Evolutionary conservation across 1,140 invertebrate genomes (phyloP).

Genomic region (Rhyacophila brunnea): DNA sequence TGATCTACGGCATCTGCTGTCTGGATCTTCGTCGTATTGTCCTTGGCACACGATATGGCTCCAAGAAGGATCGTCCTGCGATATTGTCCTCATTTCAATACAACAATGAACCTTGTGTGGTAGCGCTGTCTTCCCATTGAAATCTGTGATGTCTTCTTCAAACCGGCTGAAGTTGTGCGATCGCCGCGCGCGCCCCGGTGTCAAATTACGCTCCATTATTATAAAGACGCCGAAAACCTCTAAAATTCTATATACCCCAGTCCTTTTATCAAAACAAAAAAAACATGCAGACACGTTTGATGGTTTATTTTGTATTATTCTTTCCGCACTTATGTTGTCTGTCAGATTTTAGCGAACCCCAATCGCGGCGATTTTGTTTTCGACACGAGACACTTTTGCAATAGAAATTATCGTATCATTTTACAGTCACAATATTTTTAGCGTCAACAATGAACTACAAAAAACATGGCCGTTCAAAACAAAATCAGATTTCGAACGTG

Average conservation of each 20-base stretch:
- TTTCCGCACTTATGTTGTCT: conserved; percentile 5
- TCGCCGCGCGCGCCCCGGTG: conserved; percentile 19
- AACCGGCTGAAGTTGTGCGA: conserved; percentile 5
- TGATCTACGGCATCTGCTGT: conserved; percentile 19
- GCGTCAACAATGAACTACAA: conserved; percentile 7
- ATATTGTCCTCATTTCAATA: conserved; percentile 33
- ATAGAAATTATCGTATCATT: conserved; percentile 39
- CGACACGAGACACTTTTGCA: conserved; percentile 19
- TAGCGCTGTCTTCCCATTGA: conserved; percentile 21
- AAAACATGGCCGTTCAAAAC: no score
- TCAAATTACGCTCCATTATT: conserved; percentile 22
- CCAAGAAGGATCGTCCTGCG: conserved; percentile 4
- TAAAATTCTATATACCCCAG: neutral
- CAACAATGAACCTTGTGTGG: conserved; percentile 28
- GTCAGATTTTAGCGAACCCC: neutral
- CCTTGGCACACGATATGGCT: conserved; percentile 7
- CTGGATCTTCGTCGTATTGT: neutral
- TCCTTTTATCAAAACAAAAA: conserved; percentile 17
- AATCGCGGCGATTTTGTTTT: no score
- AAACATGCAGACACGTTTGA: conserved; percentile 2
- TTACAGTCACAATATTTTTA: conserved; percentile 30
- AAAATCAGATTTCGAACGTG: no score
- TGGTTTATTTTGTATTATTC: conserved; percentile 8
- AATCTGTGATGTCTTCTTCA: neutral
- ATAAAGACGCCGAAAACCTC: neutral